phyloP scores from a whole-genome alignment of 2,888 invertebrate genomes.

The Amphipyra tragopoginis region DNA sequence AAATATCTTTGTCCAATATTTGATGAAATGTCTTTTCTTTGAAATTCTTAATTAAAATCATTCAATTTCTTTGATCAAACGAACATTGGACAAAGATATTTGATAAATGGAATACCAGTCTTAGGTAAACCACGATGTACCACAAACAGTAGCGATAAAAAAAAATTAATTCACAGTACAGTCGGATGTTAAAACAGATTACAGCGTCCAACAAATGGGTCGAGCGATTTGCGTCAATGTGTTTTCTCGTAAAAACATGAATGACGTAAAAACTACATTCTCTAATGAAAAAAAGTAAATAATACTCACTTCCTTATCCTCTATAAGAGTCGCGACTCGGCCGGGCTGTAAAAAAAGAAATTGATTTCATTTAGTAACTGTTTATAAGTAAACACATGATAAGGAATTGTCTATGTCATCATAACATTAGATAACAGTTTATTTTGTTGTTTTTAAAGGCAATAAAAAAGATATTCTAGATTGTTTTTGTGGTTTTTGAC shows the following conservation, averaged over 20 bases:
- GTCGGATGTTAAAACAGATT: background rate
- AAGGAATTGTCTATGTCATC: slow-evolving; percentile 2
- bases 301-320: slow-evolving; percentile 93
- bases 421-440: slow-evolving; percentile 21
- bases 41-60: too few relatives aligned
- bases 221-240: background rate
- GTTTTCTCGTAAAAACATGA: background rate
- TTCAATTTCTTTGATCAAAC: too few relatives aligned
- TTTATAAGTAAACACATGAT: slow-evolving; percentile 22
- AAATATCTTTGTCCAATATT: too few relatives aligned
- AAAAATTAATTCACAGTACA: background rate
- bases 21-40: too few relatives aligned
- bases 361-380: slow-evolving; percentile 30
- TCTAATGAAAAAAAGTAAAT: slow-evolving; percentile 22
- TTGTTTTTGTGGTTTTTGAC: slow-evolving; percentile 18
- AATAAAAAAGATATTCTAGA: background rate
- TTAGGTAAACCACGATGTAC: too few relatives aligned
- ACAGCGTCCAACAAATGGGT: background rate
- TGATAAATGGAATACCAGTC: too few relatives aligned
- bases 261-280: slow-evolving; percentile 16
- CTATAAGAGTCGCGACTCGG: slow-evolving; percentile 96
- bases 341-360: slow-evolving; percentile 94
- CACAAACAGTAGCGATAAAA: too few relatives aligned
- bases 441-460: slow-evolving; percentile 3
- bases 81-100: too few relatives aligned